These are phyloP conservation scores for Grallaria varia DNA, from an alignment of 2,113 vertebrate genomes.

Conservation along the genomic window DNA sequence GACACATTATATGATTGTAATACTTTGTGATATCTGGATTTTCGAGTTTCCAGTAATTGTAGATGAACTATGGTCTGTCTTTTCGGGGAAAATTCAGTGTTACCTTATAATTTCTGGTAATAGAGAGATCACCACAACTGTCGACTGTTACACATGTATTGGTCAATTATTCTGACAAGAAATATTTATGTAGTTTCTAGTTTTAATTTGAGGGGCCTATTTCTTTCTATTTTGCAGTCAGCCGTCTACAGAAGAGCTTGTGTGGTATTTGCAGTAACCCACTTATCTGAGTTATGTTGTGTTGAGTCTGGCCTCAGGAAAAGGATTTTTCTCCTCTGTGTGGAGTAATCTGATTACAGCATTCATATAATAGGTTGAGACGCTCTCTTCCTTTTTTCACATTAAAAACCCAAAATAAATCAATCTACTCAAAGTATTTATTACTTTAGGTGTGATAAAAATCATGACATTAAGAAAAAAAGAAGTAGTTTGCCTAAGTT, in stretches of 20 bases:
- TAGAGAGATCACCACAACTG: not conserved
- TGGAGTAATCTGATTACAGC: not conserved
- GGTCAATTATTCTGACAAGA: not conserved
- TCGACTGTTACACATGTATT: not conserved
- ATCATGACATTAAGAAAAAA: not conserved
- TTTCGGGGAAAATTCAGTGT: not conserved
- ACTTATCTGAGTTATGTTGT: not conserved
- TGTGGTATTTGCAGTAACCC: not conserved
- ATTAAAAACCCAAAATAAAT: not conserved
- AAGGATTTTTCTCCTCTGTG: not conserved
- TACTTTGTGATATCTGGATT: not conserved
- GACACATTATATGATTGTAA: not conserved
- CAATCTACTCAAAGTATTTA: not conserved
- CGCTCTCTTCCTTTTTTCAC: not conserved
- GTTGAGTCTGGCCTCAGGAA: not conserved
- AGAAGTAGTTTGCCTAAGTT: not conserved
- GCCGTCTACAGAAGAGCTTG: not conserved
- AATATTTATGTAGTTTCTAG: not conserved
- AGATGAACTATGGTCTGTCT: not conserved
- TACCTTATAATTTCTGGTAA: not conserved
- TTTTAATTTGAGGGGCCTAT: not conserved
- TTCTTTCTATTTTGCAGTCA: not conserved
- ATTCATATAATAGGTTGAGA: not conserved
- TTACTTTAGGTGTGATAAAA: not conserved
- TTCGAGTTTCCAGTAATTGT: not conserved